Evolutionary conservation across 2,888 invertebrate genomes (phyloP).

Genomic region (Diadromus collaris): DNA sequence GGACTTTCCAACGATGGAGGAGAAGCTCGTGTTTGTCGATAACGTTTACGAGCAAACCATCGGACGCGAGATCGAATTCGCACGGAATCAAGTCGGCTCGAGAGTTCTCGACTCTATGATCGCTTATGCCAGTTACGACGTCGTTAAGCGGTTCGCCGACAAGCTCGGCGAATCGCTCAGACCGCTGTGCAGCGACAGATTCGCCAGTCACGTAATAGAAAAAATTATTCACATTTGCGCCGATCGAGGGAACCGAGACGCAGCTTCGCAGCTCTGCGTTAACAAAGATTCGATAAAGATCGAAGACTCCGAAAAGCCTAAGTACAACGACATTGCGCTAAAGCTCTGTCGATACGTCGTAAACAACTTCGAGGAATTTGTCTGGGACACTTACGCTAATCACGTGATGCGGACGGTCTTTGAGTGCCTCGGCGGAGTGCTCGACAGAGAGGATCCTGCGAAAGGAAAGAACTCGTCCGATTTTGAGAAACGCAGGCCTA

Average conservation of each 20-base stretch:
- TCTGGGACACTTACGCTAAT: conserved; percentile 89
- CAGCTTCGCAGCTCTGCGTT: conserved; percentile 58
- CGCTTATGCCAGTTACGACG: conserved; percentile 84
- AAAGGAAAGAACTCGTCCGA: conserved; percentile 54
- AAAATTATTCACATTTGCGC: conserved; percentile 84
- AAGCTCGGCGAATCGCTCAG: conserved; percentile 86
- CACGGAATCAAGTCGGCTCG: conserved; percentile 91
- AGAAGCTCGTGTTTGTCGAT: conserved; percentile 87
- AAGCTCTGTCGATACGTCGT: conserved; percentile 88
- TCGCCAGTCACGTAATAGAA: conserved; percentile 90
- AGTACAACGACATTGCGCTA: conserved; percentile 85
- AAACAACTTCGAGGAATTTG: conserved; percentile 93
- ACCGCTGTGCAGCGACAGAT: conserved; percentile 87
- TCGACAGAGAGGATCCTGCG: conserved; percentile 35
- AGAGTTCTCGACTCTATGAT: conserved; percentile 89
- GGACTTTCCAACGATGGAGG: conserved; percentile 86
- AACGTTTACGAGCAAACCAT: conserved; percentile 89
- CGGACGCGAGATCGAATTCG: conserved; percentile 86
- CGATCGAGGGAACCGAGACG: conserved; percentile 81
- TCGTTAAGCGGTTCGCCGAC: conserved; percentile 84
- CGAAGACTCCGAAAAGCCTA: conserved; percentile 74
- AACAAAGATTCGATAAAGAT: conserved; percentile 57
- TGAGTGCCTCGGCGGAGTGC: conserved; percentile 85
- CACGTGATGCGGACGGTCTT: conserved; percentile 88
- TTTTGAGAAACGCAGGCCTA: conserved; percentile 66